Conservation (phyloP, 2,888 invertebrate species). For the Nomada ferruginata region DNA sequence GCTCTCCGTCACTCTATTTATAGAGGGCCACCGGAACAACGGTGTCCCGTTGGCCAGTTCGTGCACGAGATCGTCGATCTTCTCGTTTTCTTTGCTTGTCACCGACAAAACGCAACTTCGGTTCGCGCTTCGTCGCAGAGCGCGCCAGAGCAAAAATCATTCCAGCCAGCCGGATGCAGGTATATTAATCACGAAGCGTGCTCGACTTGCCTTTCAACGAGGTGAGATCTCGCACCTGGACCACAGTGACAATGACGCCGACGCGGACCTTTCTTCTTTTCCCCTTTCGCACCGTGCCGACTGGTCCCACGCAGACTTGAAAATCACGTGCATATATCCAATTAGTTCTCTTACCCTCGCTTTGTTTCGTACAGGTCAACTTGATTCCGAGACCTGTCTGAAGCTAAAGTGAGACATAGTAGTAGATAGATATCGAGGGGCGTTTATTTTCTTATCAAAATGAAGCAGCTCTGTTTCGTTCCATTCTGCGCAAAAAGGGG, state of each 20-base stretch:
- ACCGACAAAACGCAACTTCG: conserved; percentile 14
- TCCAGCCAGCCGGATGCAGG: conserved; percentile 32
- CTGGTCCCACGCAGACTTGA: conserved; percentile 7
- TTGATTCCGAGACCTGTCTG: too few species aligned
- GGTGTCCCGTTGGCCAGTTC: conserved; percentile 60
- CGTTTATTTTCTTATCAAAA: too few species aligned
- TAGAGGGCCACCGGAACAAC: conserved; percentile 65
- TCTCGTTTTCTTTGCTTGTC: conserved; percentile 63
- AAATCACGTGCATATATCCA: not conserved
- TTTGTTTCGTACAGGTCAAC: not conserved
- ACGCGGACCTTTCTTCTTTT: conserved; percentile 2
- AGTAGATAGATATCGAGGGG: too few species aligned
- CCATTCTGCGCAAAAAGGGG: not conserved
- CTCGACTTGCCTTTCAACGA: conserved; percentile 6
- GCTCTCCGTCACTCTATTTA: conserved; percentile 61
- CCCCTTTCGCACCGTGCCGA: conserved; percentile 10
- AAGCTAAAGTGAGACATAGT: too few species aligned
- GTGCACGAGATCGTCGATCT: conserved; percentile 47
- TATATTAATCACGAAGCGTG: conserved; percentile 48
- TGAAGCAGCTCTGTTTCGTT: not conserved
- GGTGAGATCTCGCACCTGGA: conserved; percentile 30
- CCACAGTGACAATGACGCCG: conserved; percentile 30
- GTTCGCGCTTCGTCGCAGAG: conserved; percentile 23
- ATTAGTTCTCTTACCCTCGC: too few species aligned
- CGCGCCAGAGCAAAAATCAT: conserved; percentile 30